Base-by-base conservation (phyloP, 2,888 invertebrate genomes). In the Tetranychus truncatus region DNA sequence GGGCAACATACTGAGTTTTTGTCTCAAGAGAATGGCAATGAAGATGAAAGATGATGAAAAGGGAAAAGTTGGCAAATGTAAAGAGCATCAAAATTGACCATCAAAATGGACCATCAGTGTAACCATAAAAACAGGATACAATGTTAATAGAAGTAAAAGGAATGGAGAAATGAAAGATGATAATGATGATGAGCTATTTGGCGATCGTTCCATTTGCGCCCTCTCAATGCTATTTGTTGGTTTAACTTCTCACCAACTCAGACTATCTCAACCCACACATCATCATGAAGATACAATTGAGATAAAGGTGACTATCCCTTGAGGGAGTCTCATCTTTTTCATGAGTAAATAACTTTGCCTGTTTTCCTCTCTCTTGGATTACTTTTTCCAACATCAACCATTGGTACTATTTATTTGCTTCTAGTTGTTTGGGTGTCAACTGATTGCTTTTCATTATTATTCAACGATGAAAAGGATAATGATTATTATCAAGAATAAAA, bases 111-210 rank as follows among this genome's bases (percentile, higher is more conserved):
- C 55, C 55, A 55, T 55, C 55, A 55, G 55, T 9, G 9, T 55
- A 55, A 55, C 55, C 55, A 55, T 55, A 55, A 55, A 55, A 55
- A 55, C 55, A 66, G 66, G 66, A 18, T 7, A 11, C 18, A 66
- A 66, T 66, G 20, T 11, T 69, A 24, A 69, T 69, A 69, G 69
- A 69, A 69, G 69, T 5, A 20, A 69, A 21, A 69, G 69, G 20
- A 21, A 69, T 18, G 20, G 69, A 69, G 69, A 69, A 21, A 69
- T 18, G 20, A 21, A 69, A 20, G 20, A 20, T n/a, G 69, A 69
- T 18, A 69, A 21, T 20, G 69, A 24, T 18, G 20, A 6, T 7
- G 69, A 20, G 69, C 5, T 18, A n/a, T 9, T 8, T 9, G 4
- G 3, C 5, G 20, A 24, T 55, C 55, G 15, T 55, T 9, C 7